Base-by-base conservation (phyloP, 2,113 vertebrate species). In the Rhipidura dahli region DNA sequence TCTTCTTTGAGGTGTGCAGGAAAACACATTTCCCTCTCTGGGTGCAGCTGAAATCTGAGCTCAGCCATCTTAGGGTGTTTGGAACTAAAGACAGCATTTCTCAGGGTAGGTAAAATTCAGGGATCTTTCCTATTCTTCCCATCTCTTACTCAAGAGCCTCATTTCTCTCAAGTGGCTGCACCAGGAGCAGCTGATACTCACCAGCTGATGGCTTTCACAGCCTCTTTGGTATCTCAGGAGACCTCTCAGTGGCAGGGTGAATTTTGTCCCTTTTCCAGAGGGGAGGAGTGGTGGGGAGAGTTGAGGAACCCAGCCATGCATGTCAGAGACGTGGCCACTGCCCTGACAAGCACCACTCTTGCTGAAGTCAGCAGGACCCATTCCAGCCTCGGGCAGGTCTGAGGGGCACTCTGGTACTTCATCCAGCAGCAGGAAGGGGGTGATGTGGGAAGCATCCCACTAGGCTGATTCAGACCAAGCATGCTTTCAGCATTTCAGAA, bases 381-480 rank as follows among this genome's bases (percentile, higher is more conserved):
- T 22, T 51, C 39, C 37, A 63, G 19, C 40, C 64, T 44, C 5
- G 13, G 28, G 12, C n/a, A 69, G 31, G 18, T 81, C 45, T 77
- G 47, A 80, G 44, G 61, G 42, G 10, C 19, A 42, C 3, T 0
- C 18, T 44, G 78, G 27, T 11, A 2, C 31, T 27, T 33, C 20
- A 37, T 15, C 8, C 56, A 75, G 68, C 1, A 2, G 51, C 1
- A 31, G n/a, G 18, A 45, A 37, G n/a, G 0, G 3, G 33, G 19
- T 47, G 45, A 42, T 31, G 40, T 49, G 77, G 42, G 42, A 81
- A 78, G 22, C 31, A 61, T n/a, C 65, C 22, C 7, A 2, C 10
- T 77, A 54, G 71, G 47, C 31, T 75, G 47, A 31, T 61, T 20
- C 37, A 49, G 18, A 57, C 19, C 33, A 56, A 64, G 10, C 8